Evolutionary conservation across 2,888 invertebrate species (phyloP).

Genomic region (Thymelicus sylvestris): DNA sequence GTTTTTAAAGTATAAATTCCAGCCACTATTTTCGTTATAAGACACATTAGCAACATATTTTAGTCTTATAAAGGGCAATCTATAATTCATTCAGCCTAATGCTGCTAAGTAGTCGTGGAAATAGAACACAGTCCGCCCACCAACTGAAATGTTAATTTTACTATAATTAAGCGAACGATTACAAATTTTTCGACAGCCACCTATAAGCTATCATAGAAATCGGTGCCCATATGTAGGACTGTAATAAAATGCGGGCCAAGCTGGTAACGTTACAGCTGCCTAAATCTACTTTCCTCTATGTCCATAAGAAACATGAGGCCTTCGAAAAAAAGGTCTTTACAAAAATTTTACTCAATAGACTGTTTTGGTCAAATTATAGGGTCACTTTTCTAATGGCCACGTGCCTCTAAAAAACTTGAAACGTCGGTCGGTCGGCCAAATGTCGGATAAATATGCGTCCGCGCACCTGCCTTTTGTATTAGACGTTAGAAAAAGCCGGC

Average conservation of each 20-base stretch:
- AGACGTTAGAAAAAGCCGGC: slow-evolving; percentile 51
- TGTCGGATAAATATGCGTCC: slow-evolving; percentile 57
- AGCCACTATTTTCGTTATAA: no score
- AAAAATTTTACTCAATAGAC: slow-evolving; percentile 34
- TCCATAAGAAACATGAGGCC: slow-evolving; percentile 18
- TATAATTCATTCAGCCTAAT: neutral
- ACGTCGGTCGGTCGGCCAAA: slow-evolving; percentile 50
- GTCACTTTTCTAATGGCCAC: slow-evolving; percentile 40
- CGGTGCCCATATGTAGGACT: neutral
- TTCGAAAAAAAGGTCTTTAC: slow-evolving; percentile 26
- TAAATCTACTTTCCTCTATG: slow-evolving; percentile 28
- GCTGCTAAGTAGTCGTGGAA: no score
- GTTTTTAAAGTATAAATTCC: no score
- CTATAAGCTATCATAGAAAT: no score
- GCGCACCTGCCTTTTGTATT: slow-evolving; percentile 65
- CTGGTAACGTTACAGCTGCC: slow-evolving; percentile 30
- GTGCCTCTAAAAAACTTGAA: slow-evolving; percentile 43
- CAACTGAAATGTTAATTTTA: no score
- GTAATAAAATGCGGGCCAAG: slow-evolving; percentile 18
- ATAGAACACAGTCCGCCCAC: no score
- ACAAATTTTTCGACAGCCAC: no score
- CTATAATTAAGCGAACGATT: no score
- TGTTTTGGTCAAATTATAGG: slow-evolving; percentile 37
- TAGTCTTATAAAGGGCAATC: no score
- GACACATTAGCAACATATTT: no score